Base-by-base conservation (phyloP, 2,888 invertebrate species). In the Leptothorax acervorum region DNA sequence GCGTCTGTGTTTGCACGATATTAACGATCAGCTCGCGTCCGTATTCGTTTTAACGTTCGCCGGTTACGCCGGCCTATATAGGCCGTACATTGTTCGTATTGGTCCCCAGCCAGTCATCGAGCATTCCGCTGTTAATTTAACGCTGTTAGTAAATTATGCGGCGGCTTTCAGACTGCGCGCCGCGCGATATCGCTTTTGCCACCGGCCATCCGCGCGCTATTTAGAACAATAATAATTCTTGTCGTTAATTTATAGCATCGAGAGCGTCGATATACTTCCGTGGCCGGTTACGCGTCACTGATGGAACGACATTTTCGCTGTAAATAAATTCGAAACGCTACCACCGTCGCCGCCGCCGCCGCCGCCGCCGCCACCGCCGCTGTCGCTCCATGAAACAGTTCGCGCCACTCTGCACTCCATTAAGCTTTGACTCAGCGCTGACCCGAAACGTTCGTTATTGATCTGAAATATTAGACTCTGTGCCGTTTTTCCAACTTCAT, bases 61-160 rank as follows among this genome's bases (percentile, higher is more conserved):
- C 23, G 45, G 83, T 60, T 62, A 53, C 28, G 66, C 57, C 35
- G 70, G 48, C 31, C 83, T 68, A 45, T 68, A 45, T 60, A 60
- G 78, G 70, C 82, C 76, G 75, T 53, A 71, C 42, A 63, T 62
- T 82, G 84, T 63, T 82, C 88, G 86, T 87, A 90, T 90, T 85
- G 88, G 84, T 90, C 90, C 90, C 90, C 84, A 84, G 90, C 86
- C 90, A 84, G 86, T 90, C 88, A 83, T 90, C 90, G 88, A 83
- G 79, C 79, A 86, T 86, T 82, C 84, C 82, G 78, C 73, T 81
- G 88, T 88, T 90, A 90, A 89, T 90, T 90, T 89, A 88, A 79
- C 85, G 86, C 82, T 71, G 89, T 90, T 89, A 82, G 82, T 88
- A 83, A 90, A 90, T 90, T 90, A 90, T 87, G 85, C 89, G 82